Conservation (phyloP, 2,113 vertebrate genomes). For the Oenanthe oenanthe region DNA sequence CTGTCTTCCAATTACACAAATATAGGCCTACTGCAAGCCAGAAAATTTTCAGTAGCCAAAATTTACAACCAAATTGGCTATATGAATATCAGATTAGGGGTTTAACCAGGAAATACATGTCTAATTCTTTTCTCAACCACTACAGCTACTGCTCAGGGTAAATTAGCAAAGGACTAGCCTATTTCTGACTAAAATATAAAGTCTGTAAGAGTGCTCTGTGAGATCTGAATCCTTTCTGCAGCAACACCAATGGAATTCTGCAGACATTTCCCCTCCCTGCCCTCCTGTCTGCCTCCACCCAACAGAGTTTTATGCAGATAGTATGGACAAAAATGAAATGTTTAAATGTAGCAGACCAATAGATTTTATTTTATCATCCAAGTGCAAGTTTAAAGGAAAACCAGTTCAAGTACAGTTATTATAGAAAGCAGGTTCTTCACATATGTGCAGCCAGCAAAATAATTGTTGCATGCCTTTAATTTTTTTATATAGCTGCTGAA, state of each 20-base stretch:
- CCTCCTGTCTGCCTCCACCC: not conserved
- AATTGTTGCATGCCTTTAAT: not conserved
- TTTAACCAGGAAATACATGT: slow-evolving; percentile 8
- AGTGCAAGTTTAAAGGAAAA: slow-evolving; percentile 27
- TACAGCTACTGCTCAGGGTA: not conserved
- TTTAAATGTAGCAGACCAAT: not conserved
- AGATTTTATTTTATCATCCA: not conserved
- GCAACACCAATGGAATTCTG: not conserved
- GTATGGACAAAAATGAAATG: not conserved
- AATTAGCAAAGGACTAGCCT: not conserved
- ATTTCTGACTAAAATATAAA: not conserved
- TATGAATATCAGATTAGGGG: slow-evolving; percentile 38
- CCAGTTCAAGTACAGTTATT: not conserved
- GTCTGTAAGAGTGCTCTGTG: not conserved
- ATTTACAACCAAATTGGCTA: not conserved
- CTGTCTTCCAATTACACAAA: slow-evolving; percentile 51
- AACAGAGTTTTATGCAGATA: not conserved
- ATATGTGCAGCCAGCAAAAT: slow-evolving; percentile 21
- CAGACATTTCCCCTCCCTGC: not conserved
- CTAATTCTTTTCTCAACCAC: not conserved
- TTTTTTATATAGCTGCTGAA: not conserved
- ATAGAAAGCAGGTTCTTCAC: not conserved
- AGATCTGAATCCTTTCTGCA: not conserved
- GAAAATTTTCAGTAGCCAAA: slow-evolving; percentile 49
- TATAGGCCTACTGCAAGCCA: not conserved